Conservation (phyloP, 2,797 vertebrate species). For the Otolemur crassicaudatus region DNA sequence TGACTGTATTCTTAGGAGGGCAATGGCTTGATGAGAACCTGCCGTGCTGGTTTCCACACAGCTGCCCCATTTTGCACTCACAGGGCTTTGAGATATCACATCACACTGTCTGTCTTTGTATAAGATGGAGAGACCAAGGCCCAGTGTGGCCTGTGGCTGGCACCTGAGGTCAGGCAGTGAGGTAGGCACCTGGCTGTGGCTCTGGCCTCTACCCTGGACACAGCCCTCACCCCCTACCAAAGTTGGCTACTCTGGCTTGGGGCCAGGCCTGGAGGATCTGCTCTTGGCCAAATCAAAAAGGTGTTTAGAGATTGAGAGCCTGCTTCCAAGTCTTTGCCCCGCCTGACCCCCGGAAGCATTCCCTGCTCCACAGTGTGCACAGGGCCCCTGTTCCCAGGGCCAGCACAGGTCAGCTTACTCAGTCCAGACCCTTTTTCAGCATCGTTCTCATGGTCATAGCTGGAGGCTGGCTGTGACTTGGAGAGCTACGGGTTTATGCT, state of each 20-base stretch:
- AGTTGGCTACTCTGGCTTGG: not conserved
- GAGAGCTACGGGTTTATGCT: not conserved
- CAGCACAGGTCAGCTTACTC: fast-evolving
- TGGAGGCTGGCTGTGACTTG: not conserved
- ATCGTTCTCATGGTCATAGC: not conserved
- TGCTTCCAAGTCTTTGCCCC: not conserved
- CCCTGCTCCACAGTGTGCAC: not conserved
- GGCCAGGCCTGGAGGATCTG: not conserved
- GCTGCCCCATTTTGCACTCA: not conserved
- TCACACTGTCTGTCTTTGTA: not conserved
- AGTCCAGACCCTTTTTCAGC: not conserved
- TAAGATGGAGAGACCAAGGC: not conserved
- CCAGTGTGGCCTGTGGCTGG: not conserved
- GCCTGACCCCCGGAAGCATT: not conserved
- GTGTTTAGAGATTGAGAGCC: not conserved
- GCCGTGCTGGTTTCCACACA: fast-evolving
- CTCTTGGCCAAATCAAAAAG: not conserved
- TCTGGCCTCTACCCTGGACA: not conserved
- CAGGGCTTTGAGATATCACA: not conserved
- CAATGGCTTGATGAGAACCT: not conserved
- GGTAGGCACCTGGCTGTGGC: not conserved
- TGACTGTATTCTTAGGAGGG: not conserved
- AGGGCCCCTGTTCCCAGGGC: not conserved
- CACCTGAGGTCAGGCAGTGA: not conserved
- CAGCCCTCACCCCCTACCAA: not conserved